phyloP scores from a whole-genome alignment of 2,797 vertebrate genomes.

The Pantherophis alleghaniensis region DNA sequence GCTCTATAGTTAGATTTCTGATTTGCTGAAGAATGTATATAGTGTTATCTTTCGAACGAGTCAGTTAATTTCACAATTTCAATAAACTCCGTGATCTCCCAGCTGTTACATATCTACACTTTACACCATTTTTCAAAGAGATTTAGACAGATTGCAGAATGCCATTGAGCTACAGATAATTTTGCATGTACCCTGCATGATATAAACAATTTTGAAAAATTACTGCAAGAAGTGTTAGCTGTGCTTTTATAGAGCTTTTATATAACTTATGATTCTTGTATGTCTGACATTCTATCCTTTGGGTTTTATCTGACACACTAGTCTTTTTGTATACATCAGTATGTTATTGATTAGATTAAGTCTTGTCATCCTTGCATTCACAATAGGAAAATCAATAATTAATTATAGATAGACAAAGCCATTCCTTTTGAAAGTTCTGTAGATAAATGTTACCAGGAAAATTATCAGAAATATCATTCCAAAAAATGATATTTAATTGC shows the following conservation, averaged over 20 bases:
- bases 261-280: slow-evolving; percentile 36
- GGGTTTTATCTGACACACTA: slow-evolving; percentile 46
- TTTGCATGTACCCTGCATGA: slow-evolving; percentile 16
- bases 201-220: slow-evolving; percentile 47
- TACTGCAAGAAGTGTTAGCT: slow-evolving; percentile 49
- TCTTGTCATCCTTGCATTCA: slow-evolving; percentile 44
- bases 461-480: background rate
- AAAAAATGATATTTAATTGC: slow-evolving; percentile 13
- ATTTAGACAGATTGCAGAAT: background rate
- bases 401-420: slow-evolving; percentile 63
- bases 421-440: slow-evolving; percentile 41
- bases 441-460: slow-evolving; percentile 8
- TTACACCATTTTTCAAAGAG: background rate
- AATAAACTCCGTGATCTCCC: background rate
- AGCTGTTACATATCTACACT: background rate
- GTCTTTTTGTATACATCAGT: slow-evolving; percentile 49
- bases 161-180: background rate
- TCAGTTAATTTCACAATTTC: background rate
- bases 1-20: background rate
- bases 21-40: background rate
- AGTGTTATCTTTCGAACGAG: background rate
- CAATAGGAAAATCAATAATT: slow-evolving; percentile 71
- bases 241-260: slow-evolving; percentile 20
- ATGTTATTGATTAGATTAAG: slow-evolving; percentile 56
- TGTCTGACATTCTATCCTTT: slow-evolving; percentile 53